Percentiles rank a stretch among this genome's conserved stretches.
These are phyloP conservation scores for Cathartes aura DNA, from an alignment of 2,113 vertebrate genomes.

Conservation along the genomic window DNA sequence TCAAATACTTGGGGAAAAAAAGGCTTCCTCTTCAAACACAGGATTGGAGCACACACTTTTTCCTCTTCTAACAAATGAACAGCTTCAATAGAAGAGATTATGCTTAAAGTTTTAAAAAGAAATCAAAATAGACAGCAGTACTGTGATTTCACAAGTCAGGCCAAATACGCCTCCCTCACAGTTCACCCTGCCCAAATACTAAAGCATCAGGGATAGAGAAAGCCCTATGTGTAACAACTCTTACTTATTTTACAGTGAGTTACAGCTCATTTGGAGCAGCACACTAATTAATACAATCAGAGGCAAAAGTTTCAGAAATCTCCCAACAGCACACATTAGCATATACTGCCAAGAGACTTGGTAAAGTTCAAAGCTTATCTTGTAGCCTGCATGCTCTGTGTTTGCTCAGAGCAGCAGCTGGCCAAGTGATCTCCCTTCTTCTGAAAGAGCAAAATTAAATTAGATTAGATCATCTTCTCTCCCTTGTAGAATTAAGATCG, in stretches of 20 bases:
- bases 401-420: conserved; percentile 73
- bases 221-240: neutral
- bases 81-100: neutral
- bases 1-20: neutral
- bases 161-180: neutral
- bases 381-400: conserved; percentile 35
- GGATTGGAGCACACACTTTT: accelerated
- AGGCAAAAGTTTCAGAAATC: conserved; percentile 46
- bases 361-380: conserved; percentile 78
- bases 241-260: neutral
- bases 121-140: neutral
- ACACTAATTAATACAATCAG: conserved; percentile 62
- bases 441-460: conserved; percentile 78
- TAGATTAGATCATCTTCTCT: conserved; percentile 68
- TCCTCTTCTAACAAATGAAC: neutral
- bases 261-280: conserved; percentile 22
- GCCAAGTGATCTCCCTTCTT: conserved; percentile 65
- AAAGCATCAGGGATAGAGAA: neutral
- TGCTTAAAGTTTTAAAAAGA: neutral
- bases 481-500: conserved; percentile 64
- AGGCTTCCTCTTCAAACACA: neutral
- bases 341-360: conserved; percentile 52
- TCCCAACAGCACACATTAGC: conserved; percentile 67
- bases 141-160: neutral
- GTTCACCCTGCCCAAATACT: neutral